These are phyloP conservation scores for Ditylenchus weischeri DNA, from an alignment of 2,888 invertebrate species.

Conservation along the genomic window DNA sequence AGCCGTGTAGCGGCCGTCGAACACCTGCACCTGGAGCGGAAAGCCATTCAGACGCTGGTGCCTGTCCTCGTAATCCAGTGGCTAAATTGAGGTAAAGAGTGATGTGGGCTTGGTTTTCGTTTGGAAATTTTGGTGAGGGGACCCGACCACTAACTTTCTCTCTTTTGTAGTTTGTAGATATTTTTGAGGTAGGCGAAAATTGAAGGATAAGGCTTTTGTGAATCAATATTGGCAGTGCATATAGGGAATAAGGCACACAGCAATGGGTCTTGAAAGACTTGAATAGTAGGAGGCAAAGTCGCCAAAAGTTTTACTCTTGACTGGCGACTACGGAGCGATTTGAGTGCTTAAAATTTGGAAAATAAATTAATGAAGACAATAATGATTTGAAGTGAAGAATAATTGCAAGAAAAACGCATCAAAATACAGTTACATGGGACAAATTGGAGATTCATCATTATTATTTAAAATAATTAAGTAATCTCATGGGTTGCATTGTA, in stretches of 20 bases:
- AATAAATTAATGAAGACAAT: neutral
- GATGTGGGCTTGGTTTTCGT: neutral
- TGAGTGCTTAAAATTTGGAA: neutral
- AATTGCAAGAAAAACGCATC: too few species aligned
- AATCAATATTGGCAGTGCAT: neutral
- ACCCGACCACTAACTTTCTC: slow-evolving; percentile 10
- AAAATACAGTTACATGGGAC: too few species aligned
- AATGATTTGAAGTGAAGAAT: too few species aligned
- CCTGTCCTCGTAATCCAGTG: slow-evolving; percentile 88
- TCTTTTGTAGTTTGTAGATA: slow-evolving; percentile 11
- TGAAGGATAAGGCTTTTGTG: neutral
- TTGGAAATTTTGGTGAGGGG: neutral
- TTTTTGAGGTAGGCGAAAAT: neutral
- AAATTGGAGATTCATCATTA: too few species aligned
- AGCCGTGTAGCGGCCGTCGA: slow-evolving; percentile 87
- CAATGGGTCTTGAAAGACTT: too few species aligned
- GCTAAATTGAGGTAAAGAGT: slow-evolving; percentile 62
- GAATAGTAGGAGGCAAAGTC: too few species aligned
- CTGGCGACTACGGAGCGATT: neutral
- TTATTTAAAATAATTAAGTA: too few species aligned
- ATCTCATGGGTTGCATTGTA: neutral
- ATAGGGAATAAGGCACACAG: neutral
- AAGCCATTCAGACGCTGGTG: slow-evolving; percentile 85
- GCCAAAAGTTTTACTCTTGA: too few species aligned
- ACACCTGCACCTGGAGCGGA: slow-evolving; percentile 75